Conservation (phyloP, 2,113 vertebrate species). For the Lipophrys pholis region DNA sequence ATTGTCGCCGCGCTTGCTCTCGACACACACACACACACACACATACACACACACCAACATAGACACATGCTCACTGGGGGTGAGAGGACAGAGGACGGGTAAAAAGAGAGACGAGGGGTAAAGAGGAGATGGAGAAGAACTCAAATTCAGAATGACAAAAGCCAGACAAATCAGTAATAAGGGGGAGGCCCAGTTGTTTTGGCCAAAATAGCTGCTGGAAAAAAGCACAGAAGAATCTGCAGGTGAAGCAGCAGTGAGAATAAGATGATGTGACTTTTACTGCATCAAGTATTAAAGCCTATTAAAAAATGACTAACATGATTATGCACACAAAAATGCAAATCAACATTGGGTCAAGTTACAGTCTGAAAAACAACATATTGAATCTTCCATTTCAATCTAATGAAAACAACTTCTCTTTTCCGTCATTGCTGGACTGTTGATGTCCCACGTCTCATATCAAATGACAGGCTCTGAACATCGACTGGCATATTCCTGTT, state of each 20-base stretch:
- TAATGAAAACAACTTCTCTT: background rate
- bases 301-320: conserved; percentile 24
- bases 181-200: conserved; percentile 28
- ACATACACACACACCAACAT: conserved; percentile 12
- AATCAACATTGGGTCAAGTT: background rate
- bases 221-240: conserved; percentile 15
- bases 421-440: background rate
- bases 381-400: conserved; percentile 1
- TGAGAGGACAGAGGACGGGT: conserved; percentile 13
- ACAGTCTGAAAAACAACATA: background rate
- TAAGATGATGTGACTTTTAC: conserved; percentile 14
- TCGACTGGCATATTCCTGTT: background rate
- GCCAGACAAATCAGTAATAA: conserved; percentile 45
- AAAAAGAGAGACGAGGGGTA: background rate
- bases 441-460: background rate
- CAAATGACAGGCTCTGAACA: background rate
- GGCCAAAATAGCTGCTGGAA: conserved; percentile 23
- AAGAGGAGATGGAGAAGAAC: conserved; percentile 51
- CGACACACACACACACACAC: conserved; percentile 14
- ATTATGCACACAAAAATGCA: conserved; percentile 6
- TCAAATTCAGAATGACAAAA: conserved; percentile 62
- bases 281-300: conserved; percentile 9
- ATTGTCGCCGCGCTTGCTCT: conserved; percentile 47
- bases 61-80: conserved; percentile 1
- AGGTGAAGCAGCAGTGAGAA: conserved; percentile 35